Base-by-base conservation (phyloP, 2,888 invertebrate genomes). In the Charanyca ferruginea region DNA sequence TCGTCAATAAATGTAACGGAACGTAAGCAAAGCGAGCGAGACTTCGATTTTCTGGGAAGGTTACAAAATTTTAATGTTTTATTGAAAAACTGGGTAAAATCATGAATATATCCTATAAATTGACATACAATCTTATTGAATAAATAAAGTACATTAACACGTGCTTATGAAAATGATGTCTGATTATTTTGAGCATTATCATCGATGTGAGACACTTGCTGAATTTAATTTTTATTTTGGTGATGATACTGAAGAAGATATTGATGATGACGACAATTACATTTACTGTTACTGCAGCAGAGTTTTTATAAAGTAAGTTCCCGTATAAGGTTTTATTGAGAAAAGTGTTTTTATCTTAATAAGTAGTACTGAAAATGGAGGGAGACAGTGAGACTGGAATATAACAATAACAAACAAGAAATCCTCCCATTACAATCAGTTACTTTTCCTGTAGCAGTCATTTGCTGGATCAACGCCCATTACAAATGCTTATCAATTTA, bases 221-320 rank as follows among this genome's bases (percentile, higher is more conserved):
- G 97, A 97, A 91, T 96, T 97, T 83, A 94, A 94, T 85, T 96
- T 94, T 73, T 85, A 87, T 61, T 81, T 94, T 66, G 92, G 93
- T 58, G 93, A 95, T 76, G 88, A 89, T 66, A 87, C 90, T 66
- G 87, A 90, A 42, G 89, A 90, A 25, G 85, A 74, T 42, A 66
- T 77, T 53, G 83, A 88, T 63, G 89, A 93, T 70, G 90, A 93
- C 66, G 93, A 96, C 53, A 96, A 96, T 84, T 96, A 96, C 84
- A 94, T 97, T 81, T 97, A 96, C 86, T 97, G 97, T 90, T 95
- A 97, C 73, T 97, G 97, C 90, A 97, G 97, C 90, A 95, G 97
- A 91, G 96, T 96, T 73, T 97, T 97, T 85, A 95, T 97, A 85
- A 96, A 96, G 97, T 97, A 94, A 93, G 93, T 73, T 23, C 7